Conservation (phyloP, 2,113 vertebrate genomes). For the Spizaetus ornatus region DNA sequence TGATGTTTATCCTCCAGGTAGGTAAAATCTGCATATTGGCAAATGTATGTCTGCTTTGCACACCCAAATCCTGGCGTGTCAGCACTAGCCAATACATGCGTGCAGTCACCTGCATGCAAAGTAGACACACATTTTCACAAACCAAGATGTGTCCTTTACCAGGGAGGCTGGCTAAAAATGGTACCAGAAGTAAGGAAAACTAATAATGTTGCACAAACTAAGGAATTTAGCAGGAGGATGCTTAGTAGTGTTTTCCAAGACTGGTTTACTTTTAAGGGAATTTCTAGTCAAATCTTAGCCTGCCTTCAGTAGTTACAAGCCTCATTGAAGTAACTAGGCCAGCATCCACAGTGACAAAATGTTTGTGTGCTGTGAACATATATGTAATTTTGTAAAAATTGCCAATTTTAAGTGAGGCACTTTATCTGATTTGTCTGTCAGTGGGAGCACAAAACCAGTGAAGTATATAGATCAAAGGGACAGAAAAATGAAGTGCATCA, state of each 20-base stretch:
- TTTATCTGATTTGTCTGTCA: neutral
- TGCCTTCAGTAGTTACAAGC: neutral
- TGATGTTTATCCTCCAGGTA: conserved; percentile 19
- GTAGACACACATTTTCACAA: neutral
- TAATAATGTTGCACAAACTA: neutral
- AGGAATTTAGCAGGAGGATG: neutral
- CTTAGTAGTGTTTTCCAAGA: neutral
- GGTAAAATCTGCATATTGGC: neutral
- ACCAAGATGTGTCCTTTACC: neutral
- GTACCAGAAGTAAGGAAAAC: neutral
- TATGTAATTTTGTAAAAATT: neutral
- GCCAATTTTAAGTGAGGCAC: neutral
- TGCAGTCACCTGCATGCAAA: neutral
- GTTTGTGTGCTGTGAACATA: neutral
- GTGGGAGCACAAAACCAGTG: neutral
- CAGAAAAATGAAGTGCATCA: neutral
- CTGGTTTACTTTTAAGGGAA: neutral
- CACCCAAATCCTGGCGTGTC: neutral
- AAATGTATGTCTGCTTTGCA: neutral
- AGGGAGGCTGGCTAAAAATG: neutral
- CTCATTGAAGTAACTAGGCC: neutral
- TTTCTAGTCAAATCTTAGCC: neutral
- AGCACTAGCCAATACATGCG: neutral
- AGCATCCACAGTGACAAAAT: neutral
- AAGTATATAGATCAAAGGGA: neutral